phyloP scores from a whole-genome alignment of 1,140 invertebrate genomes.

The Papilio xuthus region DNA sequence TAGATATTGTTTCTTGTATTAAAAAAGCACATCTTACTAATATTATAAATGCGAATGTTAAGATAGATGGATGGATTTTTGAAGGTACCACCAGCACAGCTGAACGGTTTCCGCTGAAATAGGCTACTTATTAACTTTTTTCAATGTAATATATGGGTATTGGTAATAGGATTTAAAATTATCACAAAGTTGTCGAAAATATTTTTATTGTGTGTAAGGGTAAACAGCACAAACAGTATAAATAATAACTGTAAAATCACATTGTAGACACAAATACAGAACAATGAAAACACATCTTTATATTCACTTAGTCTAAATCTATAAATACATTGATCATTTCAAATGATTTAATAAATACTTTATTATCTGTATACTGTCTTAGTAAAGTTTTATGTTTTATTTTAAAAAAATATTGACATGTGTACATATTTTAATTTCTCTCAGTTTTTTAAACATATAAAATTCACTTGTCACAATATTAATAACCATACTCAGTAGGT shows the following conservation, averaged over 20 bases:
- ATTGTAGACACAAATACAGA: slow-evolving; percentile 50
- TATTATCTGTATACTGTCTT: slow-evolving; percentile 17
- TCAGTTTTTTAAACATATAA: too few relatives aligned
- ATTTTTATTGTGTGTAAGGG: slow-evolving; percentile 49
- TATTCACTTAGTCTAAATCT: slow-evolving; percentile 30
- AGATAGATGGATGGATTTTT: background rate
- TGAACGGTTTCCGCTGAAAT: too few relatives aligned
- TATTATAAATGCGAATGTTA: too few relatives aligned
- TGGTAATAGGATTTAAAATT: background rate
- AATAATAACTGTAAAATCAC: slow-evolving; percentile 56
- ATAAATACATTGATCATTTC: slow-evolving; percentile 33
- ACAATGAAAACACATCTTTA: slow-evolving; percentile 29
- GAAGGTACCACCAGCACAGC: too few relatives aligned
- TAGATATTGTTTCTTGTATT: too few relatives aligned
- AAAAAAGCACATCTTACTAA: too few relatives aligned
- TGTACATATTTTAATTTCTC: background rate
- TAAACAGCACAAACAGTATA: slow-evolving; percentile 58
- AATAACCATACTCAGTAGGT: too few relatives aligned
- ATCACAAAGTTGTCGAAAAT: slow-evolving; percentile 42
- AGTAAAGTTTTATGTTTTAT: slow-evolving; percentile 5
- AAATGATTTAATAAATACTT: slow-evolving; percentile 28
- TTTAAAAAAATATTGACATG: slow-evolving; percentile 8
- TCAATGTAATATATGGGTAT: background rate
- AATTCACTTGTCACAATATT: too few relatives aligned
- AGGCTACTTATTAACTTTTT: too few relatives aligned